Evolutionary conservation across 2,113 vertebrate species (phyloP).

Genomic region (Zosterops hypoxanthus): DNA sequence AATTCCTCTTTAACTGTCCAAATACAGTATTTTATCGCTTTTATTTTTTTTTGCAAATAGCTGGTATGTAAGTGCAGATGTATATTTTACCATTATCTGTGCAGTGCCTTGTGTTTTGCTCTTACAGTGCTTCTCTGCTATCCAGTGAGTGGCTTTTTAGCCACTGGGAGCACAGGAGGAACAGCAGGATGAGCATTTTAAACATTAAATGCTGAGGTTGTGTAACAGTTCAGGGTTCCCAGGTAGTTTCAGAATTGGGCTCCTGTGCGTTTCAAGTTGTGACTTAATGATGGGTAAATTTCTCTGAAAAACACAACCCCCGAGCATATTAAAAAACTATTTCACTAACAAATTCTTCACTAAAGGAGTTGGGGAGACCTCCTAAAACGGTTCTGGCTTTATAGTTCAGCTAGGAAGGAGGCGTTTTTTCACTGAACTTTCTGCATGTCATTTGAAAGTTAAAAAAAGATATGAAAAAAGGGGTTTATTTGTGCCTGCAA

Average conservation of each 20-base stretch:
- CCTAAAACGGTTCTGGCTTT: neutral
- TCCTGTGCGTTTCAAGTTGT: neutral
- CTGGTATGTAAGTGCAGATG: neutral
- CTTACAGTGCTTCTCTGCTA: neutral
- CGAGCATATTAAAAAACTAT: slow-evolving; percentile 9
- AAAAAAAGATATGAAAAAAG: neutral
- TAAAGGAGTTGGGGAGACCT: neutral
- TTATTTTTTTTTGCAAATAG: neutral
- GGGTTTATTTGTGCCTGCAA: neutral
- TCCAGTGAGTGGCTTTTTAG: neutral
- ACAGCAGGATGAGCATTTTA: neutral
- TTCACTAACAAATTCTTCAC: slow-evolving; percentile 25
- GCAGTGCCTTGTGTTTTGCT: neutral
- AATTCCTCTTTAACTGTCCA: neutral
- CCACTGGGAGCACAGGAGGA: neutral
- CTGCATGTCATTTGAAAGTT: slow-evolving; percentile 37
- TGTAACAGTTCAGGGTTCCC: neutral
- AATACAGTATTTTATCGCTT: neutral
- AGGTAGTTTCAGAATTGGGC: neutral
- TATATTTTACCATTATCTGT: neutral
- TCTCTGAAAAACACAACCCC: neutral
- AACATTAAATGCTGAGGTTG: neutral
- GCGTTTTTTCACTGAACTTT: slow-evolving; percentile 57
- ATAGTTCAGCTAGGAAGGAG: neutral
- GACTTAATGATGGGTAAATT: neutral